These are phyloP conservation scores for Acestrorhynchus altus DNA, from an alignment of 2,797 vertebrate genomes.

Conservation along the genomic window DNA sequence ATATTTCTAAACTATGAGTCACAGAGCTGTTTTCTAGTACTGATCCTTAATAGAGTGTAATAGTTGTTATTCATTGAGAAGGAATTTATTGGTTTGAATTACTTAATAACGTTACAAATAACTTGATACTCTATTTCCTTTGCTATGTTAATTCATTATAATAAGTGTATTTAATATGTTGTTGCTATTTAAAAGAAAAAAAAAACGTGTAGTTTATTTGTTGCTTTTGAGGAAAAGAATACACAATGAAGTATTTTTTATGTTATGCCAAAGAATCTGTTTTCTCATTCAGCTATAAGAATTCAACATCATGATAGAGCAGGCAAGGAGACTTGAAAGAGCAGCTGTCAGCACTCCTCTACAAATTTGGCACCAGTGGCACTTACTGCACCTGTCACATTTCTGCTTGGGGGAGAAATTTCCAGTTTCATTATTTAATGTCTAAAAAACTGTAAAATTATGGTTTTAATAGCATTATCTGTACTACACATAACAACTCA, in stretches of 20 bases:
- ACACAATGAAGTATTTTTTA: not conserved
- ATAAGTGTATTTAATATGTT: not conserved
- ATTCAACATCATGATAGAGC: not conserved
- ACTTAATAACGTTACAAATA: too few relatives aligned
- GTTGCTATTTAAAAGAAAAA: not conserved
- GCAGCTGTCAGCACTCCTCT: conserved; percentile 36
- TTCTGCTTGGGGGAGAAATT: conserved; percentile 61
- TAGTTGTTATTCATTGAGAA: too few relatives aligned
- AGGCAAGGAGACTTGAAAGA: not conserved
- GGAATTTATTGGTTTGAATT: too few relatives aligned
- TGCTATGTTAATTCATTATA: not conserved
- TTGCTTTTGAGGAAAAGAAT: not conserved
- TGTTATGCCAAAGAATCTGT: not conserved
- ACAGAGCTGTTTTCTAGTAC: too few relatives aligned
- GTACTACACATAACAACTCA: not conserved
- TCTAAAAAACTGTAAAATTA: not conserved
- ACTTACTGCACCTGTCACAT: conserved; percentile 72
- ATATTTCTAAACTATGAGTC: too few relatives aligned
- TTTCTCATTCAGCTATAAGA: not conserved
- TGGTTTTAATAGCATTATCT: not conserved
- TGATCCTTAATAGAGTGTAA: too few relatives aligned
- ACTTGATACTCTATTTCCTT: too few relatives aligned
- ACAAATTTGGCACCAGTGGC: conserved; percentile 49
- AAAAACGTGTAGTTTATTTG: not conserved
- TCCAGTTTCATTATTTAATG: conserved; percentile 27